These are phyloP conservation scores for Apis cerana DNA, from an alignment of 1,140 invertebrate species.

Conservation along the genomic window DNA sequence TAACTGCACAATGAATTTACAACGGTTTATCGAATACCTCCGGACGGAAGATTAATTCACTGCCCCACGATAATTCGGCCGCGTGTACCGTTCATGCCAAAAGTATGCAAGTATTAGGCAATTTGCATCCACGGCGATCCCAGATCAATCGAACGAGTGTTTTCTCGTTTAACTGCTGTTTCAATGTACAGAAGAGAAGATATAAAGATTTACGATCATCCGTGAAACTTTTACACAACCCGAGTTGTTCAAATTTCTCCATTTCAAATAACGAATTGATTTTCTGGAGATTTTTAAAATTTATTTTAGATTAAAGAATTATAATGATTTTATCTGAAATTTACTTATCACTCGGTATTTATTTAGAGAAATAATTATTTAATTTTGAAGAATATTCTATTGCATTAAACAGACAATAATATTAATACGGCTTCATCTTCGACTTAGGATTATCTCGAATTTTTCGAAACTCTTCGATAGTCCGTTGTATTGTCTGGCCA, in stretches of 20 bases:
- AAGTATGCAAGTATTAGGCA: conserved; percentile 24
- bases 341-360: too few relatives aligned
- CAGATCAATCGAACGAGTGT: conserved; percentile 43
- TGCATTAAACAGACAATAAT: too few relatives aligned
- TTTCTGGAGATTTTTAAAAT: too few relatives aligned
- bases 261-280: too few relatives aligned
- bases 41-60: conserved; percentile 29
- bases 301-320: too few relatives aligned
- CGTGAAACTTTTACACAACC: too few relatives aligned
- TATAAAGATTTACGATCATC: conserved; percentile 44
- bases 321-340: too few relatives aligned
- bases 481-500: conserved; percentile 11
- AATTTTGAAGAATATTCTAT: too few relatives aligned
- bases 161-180: conserved; percentile 35
- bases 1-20: conserved; percentile 45
- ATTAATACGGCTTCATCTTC: too few relatives aligned
- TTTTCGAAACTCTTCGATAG: conserved; percentile 17
- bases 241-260: too few relatives aligned
- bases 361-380: too few relatives aligned
- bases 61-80: conserved; percentile 31
- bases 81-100: conserved; percentile 29
- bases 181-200: neutral
- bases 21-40: conserved; percentile 34
- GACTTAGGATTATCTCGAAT: too few relatives aligned
- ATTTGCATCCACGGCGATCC: neutral